A percentile compares a stretch with the other conserved stretches of the same genome.
Conservation (phyloP, 1,140 invertebrate species). For the Branchinecta lindahli region DNA sequence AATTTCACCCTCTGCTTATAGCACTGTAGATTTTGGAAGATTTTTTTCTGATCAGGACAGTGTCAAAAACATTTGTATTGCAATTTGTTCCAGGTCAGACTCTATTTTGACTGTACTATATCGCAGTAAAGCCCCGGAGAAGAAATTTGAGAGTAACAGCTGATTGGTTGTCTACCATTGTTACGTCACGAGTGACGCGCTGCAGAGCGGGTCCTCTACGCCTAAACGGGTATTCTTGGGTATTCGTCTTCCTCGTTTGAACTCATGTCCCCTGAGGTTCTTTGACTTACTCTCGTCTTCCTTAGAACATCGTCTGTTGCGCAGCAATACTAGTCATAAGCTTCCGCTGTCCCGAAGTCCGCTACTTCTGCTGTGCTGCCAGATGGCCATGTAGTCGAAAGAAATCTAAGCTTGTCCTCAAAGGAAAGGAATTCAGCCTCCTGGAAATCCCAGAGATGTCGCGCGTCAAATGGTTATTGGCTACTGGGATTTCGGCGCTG, state of each 20-base stretch:
- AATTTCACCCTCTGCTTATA: too few relatives aligned
- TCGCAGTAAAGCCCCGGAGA: too few relatives aligned
- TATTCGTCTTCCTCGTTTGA: background rate
- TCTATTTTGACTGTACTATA: too few relatives aligned
- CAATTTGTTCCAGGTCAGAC: too few relatives aligned
- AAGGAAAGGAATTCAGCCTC: background rate
- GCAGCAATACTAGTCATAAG: background rate
- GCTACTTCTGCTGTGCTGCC: background rate
- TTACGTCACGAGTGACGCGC: too few relatives aligned
- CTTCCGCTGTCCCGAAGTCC: background rate
- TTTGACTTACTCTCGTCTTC: background rate
- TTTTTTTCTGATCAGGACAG: too few relatives aligned
- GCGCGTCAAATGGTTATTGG: background rate
- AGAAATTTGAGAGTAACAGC: too few relatives aligned
- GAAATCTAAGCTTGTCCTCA: background rate
- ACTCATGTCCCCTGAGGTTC: background rate
- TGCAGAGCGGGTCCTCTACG: too few relatives aligned
- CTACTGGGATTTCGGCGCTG: background rate
- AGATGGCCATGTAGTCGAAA: background rate
- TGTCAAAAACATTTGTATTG: too few relatives aligned
- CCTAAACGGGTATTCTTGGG: too few relatives aligned
- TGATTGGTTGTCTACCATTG: too few relatives aligned
- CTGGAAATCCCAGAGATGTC: background rate
- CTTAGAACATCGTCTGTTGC: background rate
- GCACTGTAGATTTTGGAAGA: too few relatives aligned